Percentiles rank a stretch among this genome's conserved stretches.
phyloP scores from a whole-genome alignment of 2,113 vertebrate species.

The Micromys minutus region DNA sequence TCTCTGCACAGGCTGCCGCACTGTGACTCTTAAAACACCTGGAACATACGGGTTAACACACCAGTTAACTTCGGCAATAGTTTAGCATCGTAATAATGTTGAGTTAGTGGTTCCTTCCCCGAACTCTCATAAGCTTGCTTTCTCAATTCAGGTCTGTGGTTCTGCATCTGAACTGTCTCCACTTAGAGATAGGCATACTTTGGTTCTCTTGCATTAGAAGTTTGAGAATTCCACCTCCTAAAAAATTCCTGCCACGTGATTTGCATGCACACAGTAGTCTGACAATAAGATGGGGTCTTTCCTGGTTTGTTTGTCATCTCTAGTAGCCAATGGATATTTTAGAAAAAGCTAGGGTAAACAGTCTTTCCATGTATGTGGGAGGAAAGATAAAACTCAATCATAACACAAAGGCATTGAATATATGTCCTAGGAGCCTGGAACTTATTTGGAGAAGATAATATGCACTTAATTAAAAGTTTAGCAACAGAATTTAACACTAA shows the following conservation, averaged over 20 bases:
- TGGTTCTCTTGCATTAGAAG: neutral
- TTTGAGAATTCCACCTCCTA: neutral
- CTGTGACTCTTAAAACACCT: neutral
- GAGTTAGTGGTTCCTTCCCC: neutral
- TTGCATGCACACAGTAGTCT: neutral
- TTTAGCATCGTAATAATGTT: neutral
- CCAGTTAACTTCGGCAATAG: neutral
- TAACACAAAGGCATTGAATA: neutral
- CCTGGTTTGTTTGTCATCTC: neutral
- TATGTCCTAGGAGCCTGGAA: neutral
- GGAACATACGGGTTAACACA: too few species aligned
- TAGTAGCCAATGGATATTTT: neutral
- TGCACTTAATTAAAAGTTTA: neutral
- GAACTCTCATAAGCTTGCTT: neutral
- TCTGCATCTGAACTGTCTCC: neutral
- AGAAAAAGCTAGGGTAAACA: neutral
- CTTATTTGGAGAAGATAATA: neutral
- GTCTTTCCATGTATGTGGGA: neutral
- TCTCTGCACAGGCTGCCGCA: neutral
- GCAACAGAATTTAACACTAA: slow-evolving; percentile 2
- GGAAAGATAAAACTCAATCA: neutral
- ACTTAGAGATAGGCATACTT: neutral
- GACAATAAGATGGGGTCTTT: neutral
- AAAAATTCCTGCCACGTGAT: neutral
- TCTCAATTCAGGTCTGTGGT: neutral